Conservation (phyloP, 2,113 vertebrate genomes). For the Ictalurus punctatus region DNA sequence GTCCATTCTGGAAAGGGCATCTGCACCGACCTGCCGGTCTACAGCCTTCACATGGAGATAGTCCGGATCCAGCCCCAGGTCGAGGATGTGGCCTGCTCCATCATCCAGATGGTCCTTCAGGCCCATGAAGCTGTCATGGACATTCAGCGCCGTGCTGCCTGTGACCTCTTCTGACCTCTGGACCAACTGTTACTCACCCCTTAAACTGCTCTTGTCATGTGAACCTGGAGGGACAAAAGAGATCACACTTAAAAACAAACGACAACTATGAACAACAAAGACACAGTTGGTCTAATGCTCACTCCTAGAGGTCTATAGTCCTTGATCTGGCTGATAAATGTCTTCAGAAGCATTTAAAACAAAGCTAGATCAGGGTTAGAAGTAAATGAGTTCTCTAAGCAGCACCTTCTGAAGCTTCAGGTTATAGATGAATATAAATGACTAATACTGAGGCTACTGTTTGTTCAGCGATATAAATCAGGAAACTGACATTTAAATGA, state of each 20-base stretch:
- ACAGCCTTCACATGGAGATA: constrained; percentile 86
- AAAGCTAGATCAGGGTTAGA: background rate
- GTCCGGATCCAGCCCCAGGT: constrained; percentile 76
- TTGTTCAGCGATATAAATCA: background rate
- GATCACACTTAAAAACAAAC: constrained; percentile 8
- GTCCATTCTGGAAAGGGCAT: constrained; percentile 83
- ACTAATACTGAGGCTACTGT: background rate
- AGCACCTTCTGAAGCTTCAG: background rate
- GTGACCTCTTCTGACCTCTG: constrained; percentile 52
- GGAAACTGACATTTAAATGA: background rate
- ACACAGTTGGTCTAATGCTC: background rate
- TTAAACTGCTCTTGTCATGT: constrained; percentile 73
- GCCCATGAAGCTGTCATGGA: constrained; percentile 91
- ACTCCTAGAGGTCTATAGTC: background rate
- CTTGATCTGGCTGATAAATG: background rate
- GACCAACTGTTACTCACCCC: constrained; percentile 61
- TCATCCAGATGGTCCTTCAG: constrained; percentile 92
- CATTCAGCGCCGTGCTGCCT: constrained; percentile 80
- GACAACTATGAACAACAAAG: background rate
- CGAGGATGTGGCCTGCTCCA: constrained; percentile 70
- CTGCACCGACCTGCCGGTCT: constrained; percentile 81
- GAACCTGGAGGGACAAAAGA: constrained; percentile 52
- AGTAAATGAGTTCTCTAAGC: background rate
- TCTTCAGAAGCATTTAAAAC: background rate
- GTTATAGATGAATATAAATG: background rate